Conservation (phyloP, 2,113 vertebrate species). For the Clarias gariepinus region DNA sequence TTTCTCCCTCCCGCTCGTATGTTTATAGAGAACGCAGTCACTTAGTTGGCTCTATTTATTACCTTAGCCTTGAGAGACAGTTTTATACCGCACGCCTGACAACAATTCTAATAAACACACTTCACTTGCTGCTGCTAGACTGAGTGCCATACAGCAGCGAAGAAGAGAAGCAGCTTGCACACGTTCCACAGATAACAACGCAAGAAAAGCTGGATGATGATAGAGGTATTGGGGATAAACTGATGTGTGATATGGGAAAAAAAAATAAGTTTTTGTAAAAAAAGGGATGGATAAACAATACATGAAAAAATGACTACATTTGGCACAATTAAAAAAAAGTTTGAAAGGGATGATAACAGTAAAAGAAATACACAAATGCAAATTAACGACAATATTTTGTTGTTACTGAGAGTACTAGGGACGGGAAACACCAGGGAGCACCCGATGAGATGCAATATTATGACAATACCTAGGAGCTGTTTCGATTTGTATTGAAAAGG, state of each 20-base stretch:
- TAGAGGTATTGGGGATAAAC: neutral
- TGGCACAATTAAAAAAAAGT: neutral
- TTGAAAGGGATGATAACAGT: neutral
- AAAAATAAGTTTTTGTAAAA: too few relatives aligned
- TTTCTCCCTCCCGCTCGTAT: neutral
- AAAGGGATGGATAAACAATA: neutral
- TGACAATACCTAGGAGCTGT: too few relatives aligned
- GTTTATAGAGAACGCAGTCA: neutral
- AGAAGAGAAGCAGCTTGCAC: neutral
- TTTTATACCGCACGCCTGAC: neutral
- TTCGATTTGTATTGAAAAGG: too few relatives aligned
- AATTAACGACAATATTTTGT: neutral
- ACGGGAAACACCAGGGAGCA: too few relatives aligned
- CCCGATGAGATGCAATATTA: too few relatives aligned
- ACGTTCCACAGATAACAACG: neutral
- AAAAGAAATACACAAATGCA: neutral
- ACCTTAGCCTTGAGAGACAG: neutral
- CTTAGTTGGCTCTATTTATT: conserved; percentile 25
- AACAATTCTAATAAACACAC: conserved; percentile 33
- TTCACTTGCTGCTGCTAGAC: neutral
- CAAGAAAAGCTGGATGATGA: neutral
- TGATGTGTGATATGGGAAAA: neutral
- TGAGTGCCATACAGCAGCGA: neutral
- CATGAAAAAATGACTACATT: too few relatives aligned
- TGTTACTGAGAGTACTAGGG: neutral